Percentiles rank a stretch among this genome's conserved stretches.
Conservation (phyloP, 2,888 invertebrate genomes). For the Anticlea derivata region DNA sequence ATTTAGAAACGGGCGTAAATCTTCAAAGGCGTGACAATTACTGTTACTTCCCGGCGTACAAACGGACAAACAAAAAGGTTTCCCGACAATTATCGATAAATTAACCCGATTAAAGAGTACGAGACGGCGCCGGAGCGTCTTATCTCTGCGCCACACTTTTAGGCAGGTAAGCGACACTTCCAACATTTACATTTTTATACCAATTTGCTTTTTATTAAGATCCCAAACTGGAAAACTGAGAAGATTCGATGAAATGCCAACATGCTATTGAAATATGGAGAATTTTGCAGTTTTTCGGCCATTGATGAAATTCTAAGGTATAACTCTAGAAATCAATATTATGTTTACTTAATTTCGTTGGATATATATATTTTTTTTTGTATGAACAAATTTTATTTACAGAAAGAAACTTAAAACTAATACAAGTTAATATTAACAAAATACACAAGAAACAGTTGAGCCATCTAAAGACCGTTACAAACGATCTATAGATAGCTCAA, state of each 20-base stretch:
- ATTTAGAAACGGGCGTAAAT: slow-evolving; percentile 84
- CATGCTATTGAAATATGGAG: slow-evolving; percentile 8
- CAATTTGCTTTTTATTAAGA: slow-evolving; percentile 78
- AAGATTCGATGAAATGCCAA: slow-evolving; percentile 11
- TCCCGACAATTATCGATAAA: slow-evolving; percentile 84
- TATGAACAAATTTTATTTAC: no score
- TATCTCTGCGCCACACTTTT: slow-evolving; percentile 81
- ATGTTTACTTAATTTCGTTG: no score
- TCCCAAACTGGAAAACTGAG: slow-evolving; percentile 43
- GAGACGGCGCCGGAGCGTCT: slow-evolving; percentile 78
- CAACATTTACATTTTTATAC: slow-evolving; percentile 70
- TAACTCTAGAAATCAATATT: no score
- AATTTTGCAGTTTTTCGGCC: slow-evolving; percentile 11
- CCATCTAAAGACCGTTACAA: no score
- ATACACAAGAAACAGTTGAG: no score
- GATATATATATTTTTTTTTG: no score
- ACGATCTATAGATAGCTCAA: no score
- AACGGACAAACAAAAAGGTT: slow-evolving; percentile 81
- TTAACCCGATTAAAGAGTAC: slow-evolving; percentile 82
- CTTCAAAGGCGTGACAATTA: slow-evolving; percentile 84
- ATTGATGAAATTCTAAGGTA: no score
- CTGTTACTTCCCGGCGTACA: slow-evolving; percentile 79
- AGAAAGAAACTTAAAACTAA: no score
- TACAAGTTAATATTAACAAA: no score
- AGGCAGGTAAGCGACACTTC: slow-evolving; percentile 75